A percentile compares a stretch with the other conserved stretches of the same genome.
Evolutionary conservation across 2,888 invertebrate genomes (phyloP).

Genomic region (Amorpha juglandis): DNA sequence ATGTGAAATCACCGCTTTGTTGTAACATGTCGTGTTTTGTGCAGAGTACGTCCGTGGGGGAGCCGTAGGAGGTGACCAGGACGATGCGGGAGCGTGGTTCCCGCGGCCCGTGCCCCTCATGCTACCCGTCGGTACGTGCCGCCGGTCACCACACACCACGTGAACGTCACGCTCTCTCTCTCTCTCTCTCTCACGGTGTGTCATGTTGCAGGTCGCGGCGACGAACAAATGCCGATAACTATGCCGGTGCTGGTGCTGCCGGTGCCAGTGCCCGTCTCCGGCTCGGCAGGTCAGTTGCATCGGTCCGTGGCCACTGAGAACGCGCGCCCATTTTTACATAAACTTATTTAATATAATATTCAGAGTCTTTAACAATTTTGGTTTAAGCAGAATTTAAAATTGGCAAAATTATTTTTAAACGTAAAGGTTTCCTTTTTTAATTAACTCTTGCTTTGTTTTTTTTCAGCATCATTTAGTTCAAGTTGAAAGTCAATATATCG

Average conservation of each 20-base stretch:
- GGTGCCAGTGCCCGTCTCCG: slow-evolving; percentile 47
- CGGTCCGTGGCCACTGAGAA: background rate
- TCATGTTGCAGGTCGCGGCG: slow-evolving; percentile 33
- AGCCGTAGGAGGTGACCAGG: slow-evolving; percentile 30
- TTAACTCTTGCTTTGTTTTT: no score
- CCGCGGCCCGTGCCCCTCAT: slow-evolving; percentile 42
- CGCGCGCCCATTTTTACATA: no score
- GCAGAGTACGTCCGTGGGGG: slow-evolving; percentile 41
- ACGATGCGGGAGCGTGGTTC: slow-evolving; percentile 39
- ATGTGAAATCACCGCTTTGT: background rate
- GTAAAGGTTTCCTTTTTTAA: no score
- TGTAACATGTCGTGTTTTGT: slow-evolving; percentile 15
- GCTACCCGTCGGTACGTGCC: slow-evolving; percentile 44
- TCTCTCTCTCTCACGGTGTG: background rate
- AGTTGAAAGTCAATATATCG: no score
- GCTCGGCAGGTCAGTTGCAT: background rate
- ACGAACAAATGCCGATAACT: slow-evolving; percentile 19
- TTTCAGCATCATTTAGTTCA: no score
- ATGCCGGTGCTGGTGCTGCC: slow-evolving; percentile 57
- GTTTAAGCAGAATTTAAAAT: no score
- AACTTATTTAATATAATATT: no score
- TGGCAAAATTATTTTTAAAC: no score
- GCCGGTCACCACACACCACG: background rate
- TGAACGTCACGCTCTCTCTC: background rate
- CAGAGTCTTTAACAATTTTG: no score